These are phyloP conservation scores for Ardeotis arabs DNA, from an alignment of 2,113 vertebrate genomes.

Conservation along the genomic window DNA sequence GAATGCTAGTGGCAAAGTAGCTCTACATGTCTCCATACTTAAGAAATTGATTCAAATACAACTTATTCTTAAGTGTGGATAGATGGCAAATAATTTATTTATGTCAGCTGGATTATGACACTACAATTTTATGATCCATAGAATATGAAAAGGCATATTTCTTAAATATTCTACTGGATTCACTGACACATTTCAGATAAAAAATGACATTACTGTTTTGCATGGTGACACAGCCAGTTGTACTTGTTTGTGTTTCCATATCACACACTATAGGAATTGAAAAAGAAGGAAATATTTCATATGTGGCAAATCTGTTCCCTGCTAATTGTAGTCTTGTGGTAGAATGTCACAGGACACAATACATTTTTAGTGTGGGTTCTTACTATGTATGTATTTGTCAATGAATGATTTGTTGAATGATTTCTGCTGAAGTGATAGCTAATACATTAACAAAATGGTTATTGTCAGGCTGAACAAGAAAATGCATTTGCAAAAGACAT, in stretches of 20 bases:
- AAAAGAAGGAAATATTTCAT: not conserved
- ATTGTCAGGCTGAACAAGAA: not conserved
- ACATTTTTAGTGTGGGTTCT: not conserved
- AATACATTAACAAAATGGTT: not conserved
- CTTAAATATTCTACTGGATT: not conserved
- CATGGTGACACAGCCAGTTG: not conserved
- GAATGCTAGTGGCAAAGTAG: not conserved
- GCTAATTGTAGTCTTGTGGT: not conserved
- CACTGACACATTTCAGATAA: not conserved
- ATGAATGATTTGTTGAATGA: not conserved
- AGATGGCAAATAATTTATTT: not conserved
- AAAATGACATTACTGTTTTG: not conserved
- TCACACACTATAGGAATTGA: not conserved
- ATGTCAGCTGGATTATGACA: not conserved
- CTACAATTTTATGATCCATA: not conserved
- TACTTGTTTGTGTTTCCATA: not conserved
- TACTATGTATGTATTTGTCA: rapidly evolving
- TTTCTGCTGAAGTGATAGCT: not conserved
- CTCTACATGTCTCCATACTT: not conserved
- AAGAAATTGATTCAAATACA: not conserved
- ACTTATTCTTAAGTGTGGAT: not conserved
- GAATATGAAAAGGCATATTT: not conserved
- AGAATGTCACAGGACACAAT: not conserved
- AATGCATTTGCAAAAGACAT: not conserved
- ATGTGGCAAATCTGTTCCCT: not conserved